Evolutionary conservation across 2,797 vertebrate species (phyloP).

Genomic region (Masticophis lateralis): DNA sequence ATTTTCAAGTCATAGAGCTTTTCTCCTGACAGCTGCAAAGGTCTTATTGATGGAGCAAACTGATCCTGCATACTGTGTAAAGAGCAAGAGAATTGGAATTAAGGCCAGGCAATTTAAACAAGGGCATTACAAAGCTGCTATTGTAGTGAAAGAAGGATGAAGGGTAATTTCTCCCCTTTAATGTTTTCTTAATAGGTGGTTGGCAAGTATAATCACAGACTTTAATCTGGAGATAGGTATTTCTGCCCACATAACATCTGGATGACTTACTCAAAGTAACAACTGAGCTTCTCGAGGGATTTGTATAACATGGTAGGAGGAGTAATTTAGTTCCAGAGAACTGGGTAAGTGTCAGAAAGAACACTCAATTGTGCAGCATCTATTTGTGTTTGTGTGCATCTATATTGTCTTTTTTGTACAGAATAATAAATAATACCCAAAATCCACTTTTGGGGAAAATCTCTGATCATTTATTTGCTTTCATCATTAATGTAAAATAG

Average conservation of each 20-base stretch:
- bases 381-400: accelerated
- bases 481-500: background rate
- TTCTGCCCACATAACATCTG: conserved; percentile 71
- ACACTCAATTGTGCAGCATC: background rate
- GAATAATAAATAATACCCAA: background rate
- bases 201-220: conserved; percentile 66
- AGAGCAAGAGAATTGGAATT: conserved; percentile 43
- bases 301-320: conserved; percentile 8
- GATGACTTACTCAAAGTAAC: conserved; percentile 41
- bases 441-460: accelerated
- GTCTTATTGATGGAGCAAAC: conserved; percentile 38
- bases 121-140: conserved; percentile 56
- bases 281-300: background rate
- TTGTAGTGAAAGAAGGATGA: conserved; percentile 58
- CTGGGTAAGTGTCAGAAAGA: accelerated
- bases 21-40: conserved; percentile 29
- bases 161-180: conserved; percentile 51
- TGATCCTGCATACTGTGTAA: conserved; percentile 5
- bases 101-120: conserved; percentile 48
- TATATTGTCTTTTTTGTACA: background rate
- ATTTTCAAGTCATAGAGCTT: conserved; percentile 32
- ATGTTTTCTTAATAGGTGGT: conserved; percentile 65
- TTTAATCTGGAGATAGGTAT: conserved; percentile 52
- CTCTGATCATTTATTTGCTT: background rate
- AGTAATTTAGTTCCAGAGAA: background rate